Evolutionary conservation across 1,140 invertebrate genomes (phyloP), one percentile per base, ranked within the genome.

Genomic region (Calephelis virginiensis): DNA sequence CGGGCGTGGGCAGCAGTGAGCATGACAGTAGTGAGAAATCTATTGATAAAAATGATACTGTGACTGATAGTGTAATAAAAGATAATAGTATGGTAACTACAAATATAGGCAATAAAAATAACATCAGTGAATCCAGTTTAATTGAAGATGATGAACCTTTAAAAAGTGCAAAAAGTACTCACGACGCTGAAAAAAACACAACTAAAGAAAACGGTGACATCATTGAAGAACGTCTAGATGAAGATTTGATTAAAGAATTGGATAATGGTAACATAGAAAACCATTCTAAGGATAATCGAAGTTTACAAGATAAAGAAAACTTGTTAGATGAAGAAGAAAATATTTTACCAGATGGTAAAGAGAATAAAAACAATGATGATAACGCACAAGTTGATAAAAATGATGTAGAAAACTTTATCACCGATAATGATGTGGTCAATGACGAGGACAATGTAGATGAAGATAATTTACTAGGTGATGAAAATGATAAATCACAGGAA

Each of bases 21-120:
- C 81, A 90, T 65, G 82, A 88, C 65, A 90, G 84, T 63, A 74
- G 62, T 45, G 85, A 89, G 59, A 86, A 81, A 67, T 69, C 70
- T 10, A 2, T 50, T 1, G 72, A 72, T 11, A 80, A 75, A 70
- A 74, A 70, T 59, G 69, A 81, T 9, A 43, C 61, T 17, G 6
- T 11, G 40, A 63, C 40, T 46, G 61, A 63, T 17, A 63, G 47
- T 63, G 6, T 63, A 28, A 37, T 17, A 48, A 63, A 17, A 17
- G 46, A 63, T 3, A 62, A 43, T 46, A 47, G 12, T 17, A 47
- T 8, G 17, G 14, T 59, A 59, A 37, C 53, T n/a, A 59, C 17
- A 59, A 59, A 59, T 2, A 59, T 37, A 7, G 12, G 10, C 8
- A 37, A 59, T 37, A 37, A 12, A n/a, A 38, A 37, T 7, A 59